Evolutionary conservation across 2,888 invertebrate species (phyloP).

Genomic region (Hartigia nigra): DNA sequence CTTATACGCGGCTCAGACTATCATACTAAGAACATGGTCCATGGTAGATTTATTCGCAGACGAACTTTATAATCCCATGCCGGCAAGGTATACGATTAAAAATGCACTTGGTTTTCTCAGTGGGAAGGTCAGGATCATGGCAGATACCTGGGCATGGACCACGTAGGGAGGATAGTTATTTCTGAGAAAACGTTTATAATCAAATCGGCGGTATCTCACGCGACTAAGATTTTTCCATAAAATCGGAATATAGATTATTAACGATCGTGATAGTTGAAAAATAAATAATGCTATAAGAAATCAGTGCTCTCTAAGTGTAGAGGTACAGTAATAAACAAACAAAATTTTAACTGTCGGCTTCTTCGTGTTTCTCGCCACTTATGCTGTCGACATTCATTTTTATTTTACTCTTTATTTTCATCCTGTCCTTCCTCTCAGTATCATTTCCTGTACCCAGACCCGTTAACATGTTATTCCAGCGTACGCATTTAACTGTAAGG

Average conservation of each 20-base stretch:
- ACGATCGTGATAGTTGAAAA: background rate
- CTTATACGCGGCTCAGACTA: background rate
- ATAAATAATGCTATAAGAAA: background rate
- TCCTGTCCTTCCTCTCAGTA: background rate
- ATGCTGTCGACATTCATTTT: background rate
- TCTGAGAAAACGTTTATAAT: background rate
- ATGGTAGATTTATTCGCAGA: background rate
- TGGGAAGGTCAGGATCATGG: background rate
- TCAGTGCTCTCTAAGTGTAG: background rate
- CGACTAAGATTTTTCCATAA: background rate
- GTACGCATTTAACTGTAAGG: constrained; percentile 10
- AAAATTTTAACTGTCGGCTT: background rate
- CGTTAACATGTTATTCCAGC: background rate
- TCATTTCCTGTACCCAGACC: background rate
- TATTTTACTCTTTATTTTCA: background rate
- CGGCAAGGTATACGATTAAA: constrained; percentile 40
- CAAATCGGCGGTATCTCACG: background rate
- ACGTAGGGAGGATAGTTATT: background rate
- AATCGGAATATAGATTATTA: background rate
- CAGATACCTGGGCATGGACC: background rate
- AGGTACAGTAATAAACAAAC: background rate
- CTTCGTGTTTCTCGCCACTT: background rate
- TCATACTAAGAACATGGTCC: background rate
- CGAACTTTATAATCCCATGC: constrained; percentile 3
- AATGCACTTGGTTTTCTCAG: constrained; percentile 32